Evolutionary conservation across 2,888 invertebrate genomes (phyloP).

Genomic region (Polyommatus icarus): DNA sequence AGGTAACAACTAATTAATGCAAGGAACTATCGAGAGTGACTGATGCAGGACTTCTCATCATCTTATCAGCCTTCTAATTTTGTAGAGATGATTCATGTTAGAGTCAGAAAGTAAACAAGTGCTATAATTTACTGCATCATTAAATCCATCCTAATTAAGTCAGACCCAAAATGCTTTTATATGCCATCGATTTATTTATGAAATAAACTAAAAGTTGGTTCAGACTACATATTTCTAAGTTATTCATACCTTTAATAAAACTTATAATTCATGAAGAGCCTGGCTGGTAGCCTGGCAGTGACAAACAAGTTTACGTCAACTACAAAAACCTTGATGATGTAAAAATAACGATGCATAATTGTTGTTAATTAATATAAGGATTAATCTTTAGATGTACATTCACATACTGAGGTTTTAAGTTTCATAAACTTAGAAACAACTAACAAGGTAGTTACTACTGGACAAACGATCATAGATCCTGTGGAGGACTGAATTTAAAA

Average conservation of each 20-base stretch:
- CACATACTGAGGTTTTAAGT: neutral
- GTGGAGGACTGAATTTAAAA: neutral
- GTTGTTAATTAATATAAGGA: neutral
- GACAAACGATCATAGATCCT: neutral
- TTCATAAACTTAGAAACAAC: neutral
- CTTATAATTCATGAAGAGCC: neutral
- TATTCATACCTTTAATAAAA: neutral
- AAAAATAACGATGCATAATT: conserved; percentile 1
- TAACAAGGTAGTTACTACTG: neutral
- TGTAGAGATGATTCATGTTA: conserved; percentile 16
- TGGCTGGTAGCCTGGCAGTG: neutral
- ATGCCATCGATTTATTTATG: neutral
- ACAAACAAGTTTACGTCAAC: neutral
- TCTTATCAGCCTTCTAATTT: conserved; percentile 24
- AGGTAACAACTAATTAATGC: conserved; percentile 7
- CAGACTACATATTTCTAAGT: neutral
- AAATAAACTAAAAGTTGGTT: neutral
- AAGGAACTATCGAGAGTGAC: neutral
- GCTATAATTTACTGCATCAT: neutral
- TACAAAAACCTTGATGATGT: conserved; percentile 10
- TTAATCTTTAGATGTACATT: neutral
- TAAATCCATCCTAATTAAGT: neutral
- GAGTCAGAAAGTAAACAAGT: conserved; percentile 12
- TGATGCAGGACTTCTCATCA: neutral
- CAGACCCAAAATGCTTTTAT: neutral